Base-by-base conservation (phyloP, 2,797 vertebrate species). In the Amphiprion clarkii region DNA sequence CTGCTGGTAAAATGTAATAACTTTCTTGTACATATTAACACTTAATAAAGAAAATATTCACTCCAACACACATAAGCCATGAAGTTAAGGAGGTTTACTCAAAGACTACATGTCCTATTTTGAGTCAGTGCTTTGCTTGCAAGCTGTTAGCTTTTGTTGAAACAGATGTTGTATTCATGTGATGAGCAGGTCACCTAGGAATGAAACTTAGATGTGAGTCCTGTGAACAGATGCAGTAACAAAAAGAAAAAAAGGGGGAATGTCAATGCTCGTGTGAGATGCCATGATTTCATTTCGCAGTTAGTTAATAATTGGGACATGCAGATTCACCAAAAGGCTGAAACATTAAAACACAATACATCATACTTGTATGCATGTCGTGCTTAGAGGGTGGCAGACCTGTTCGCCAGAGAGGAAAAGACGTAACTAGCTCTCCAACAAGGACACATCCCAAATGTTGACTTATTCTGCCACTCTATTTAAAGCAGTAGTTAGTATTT, bases 401-500 rank as follows among this genome's bases (percentile, higher is more conserved):
- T 40, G 69, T 55, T 69, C 27, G 52, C 17, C 48, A 63, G 17
- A 49, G n/a, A 39, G 33, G 49, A 67, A 33, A 74, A 51, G 11
- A 82, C 54, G 5, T 40, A 71, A 79, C 58, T 64, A 54, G 59
- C 46, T 76, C 25, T 64, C 49, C 53, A 70, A 73, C 17, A 48
- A 53, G 9, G 39, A 48, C 56, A 40, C 21, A 60, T 78, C 63
- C 67, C 48, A 76, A 66, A 63, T 25, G 3, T 2, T 56, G 9
- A 78, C 31, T 31, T 19, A 31, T 64, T 25, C 62, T 55, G 54
- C 65, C 48, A 44, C 57, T 75, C 57, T n/a, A 9, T 59, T 27
- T 66, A 17, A 29, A 85, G 76, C 48, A 36, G 71, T 67, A 42
- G 67, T 79, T 52, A 78, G 16, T 56, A 46, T 75, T 81, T 86